Evolutionary conservation across 1,140 invertebrate species (phyloP), one percentile per base, ranked within the genome.

Genomic region (Danaus plexippus): DNA sequence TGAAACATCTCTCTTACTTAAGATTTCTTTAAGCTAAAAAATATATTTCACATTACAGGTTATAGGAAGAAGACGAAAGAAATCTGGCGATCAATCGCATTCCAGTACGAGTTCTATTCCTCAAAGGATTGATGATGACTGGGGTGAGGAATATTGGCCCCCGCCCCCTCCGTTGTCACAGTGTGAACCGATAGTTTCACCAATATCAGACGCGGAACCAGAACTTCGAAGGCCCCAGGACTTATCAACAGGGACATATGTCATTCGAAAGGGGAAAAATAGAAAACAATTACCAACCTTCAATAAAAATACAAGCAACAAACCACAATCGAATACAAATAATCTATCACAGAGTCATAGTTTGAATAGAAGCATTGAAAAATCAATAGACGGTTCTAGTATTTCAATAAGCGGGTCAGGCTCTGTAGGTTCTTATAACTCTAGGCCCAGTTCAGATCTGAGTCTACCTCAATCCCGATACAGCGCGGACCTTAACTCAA

Each of bases 221-320:
- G 84, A 92, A 75, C 67, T 89, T 72, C 67, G 88, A 68, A 52
- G 90, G 72, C 70, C 84, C 45, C 67, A 90, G 58, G 91, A 92
- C 61, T 68, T 92, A 4, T 90, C 89, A 13, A 90, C 90, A 41
- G 92, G 92, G n/a, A 94, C 92, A 9, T 94, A 93, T 67, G 90
- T 94, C 8, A 93, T 94, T 53, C 78, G 93, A 12, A 90, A 92
- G 49, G 92, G 89, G 75, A 68, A 89, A 88, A 71, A 90, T 47
- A 63, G 87, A 42, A 88, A 88, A 69, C 83, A 88, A 52, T 69
- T 88, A 62, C 87, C 87, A 22, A 77, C 73, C 51, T 87, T 88
- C 60, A 79, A 83, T 54, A 88, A 88, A 66, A 82, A 72, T 49
- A 40, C 71, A 11, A 73, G 75, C 2, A 88, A 80, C 48, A 88